These are phyloP conservation scores for Merluccius polli DNA, from an alignment of 2,797 vertebrate genomes.

Conservation along the genomic window DNA sequence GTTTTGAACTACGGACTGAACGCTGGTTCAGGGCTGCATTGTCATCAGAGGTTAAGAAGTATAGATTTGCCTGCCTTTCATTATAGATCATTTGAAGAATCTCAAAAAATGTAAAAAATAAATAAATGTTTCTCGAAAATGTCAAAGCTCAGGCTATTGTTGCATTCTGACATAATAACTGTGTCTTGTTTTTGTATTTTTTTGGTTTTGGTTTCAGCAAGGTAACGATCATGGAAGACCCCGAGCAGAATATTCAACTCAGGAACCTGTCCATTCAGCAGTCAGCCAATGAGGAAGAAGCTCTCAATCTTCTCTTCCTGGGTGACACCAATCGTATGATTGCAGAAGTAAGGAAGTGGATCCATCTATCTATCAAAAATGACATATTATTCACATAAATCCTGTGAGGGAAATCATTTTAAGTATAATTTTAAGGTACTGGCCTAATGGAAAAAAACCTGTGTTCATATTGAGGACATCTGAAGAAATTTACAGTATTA, in stretches of 20 bases:
- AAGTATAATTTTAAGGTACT: neutral
- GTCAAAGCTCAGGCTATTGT: neutral
- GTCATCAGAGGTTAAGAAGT: neutral
- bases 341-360: conserved; percentile 82
- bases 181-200: conserved; percentile 6
- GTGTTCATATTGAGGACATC: conserved; percentile 4
- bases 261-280: conserved; percentile 91
- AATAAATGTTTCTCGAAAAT: neutral
- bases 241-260: conserved; percentile 93
- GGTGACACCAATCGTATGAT: conserved; percentile 98
- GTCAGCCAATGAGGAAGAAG: conserved; percentile 88
- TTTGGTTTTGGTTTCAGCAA: conserved; percentile 69
- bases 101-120: neutral
- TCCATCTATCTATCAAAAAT: neutral
- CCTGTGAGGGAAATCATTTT: neutral
- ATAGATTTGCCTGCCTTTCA: conserved; percentile 1
- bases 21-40: neutral
- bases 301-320: conserved; percentile 91
- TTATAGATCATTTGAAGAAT: neutral
- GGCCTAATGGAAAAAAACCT: neutral
- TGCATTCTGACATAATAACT: neutral
- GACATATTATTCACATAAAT: neutral
- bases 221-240: conserved; percentile 89
- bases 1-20: conserved; percentile 39
- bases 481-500: conserved; percentile 13